Evolutionary conservation across 2,113 vertebrate species (phyloP).

Genomic region (Oreochromis tanganicae): DNA sequence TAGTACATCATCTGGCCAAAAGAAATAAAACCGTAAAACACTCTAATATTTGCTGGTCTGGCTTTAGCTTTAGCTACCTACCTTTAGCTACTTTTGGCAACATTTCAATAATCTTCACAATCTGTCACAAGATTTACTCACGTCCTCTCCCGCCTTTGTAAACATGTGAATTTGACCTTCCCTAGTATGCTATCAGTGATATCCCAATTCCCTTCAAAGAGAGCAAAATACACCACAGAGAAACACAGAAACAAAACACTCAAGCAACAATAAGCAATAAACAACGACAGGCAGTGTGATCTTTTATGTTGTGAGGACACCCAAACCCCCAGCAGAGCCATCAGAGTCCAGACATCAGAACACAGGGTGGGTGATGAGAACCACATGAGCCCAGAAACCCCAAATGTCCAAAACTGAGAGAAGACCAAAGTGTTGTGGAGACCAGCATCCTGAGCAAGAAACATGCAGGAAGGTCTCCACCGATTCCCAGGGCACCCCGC

Average conservation of each 20-base stretch:
- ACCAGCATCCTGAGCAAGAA: background rate
- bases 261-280: background rate
- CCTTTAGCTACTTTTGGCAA: background rate
- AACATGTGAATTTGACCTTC: background rate
- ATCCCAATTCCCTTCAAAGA: rapidly evolving
- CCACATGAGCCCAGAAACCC: background rate
- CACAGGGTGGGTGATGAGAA: background rate
- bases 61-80: background rate
- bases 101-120: rapidly evolving
- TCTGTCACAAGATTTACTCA: background rate
- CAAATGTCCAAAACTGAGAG: background rate
- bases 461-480: background rate
- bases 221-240: background rate
- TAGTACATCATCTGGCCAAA: rapidly evolving
- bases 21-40: background rate
- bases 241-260: background rate
- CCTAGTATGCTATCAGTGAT: background rate
- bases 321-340: rapidly evolving
- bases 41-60: background rate
- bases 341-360: background rate
- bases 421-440: background rate
- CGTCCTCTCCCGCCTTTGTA: rapidly evolving
- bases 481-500: rapidly evolving
- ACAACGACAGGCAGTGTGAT: background rate
- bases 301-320: background rate